phyloP scores from a whole-genome alignment of 1,140 invertebrate species.

The Hetaerina americana region DNA sequence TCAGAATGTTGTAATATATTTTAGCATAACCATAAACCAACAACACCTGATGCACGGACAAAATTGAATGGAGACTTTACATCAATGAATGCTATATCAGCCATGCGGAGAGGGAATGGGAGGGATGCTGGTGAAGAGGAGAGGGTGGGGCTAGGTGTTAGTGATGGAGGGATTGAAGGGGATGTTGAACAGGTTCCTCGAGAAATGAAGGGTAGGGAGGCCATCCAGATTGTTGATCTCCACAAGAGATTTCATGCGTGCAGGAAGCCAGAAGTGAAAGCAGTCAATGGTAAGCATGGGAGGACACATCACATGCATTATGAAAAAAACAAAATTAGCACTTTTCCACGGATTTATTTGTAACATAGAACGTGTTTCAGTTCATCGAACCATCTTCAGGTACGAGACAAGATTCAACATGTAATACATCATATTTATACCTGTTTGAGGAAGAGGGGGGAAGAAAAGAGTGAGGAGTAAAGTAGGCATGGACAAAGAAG shows the following conservation, averaged over 20 bases:
- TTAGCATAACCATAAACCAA: background rate
- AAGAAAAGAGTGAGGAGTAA: too few relatives aligned
- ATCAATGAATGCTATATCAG: background rate
- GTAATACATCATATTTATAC: too few relatives aligned
- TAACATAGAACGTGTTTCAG: too few relatives aligned
- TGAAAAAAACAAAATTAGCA: too few relatives aligned
- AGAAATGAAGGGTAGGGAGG: conserved; percentile 57
- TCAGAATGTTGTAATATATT: too few relatives aligned
- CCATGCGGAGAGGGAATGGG: too few relatives aligned
- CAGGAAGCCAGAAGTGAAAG: conserved; percentile 38
- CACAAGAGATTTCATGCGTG: conserved; percentile 50
- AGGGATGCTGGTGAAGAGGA: background rate
- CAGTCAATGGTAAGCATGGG: conserved; percentile 53
- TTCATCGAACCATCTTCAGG: too few relatives aligned
- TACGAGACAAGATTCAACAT: too few relatives aligned
- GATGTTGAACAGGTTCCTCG: conserved; percentile 59
- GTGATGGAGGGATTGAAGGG: conserved; percentile 37
- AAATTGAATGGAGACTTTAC: background rate
- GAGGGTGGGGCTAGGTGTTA: conserved; percentile 22
- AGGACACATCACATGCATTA: too few relatives aligned
- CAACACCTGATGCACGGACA: background rate
- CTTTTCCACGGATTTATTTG: too few relatives aligned
- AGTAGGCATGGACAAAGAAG: too few relatives aligned
- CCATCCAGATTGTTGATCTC: conserved; percentile 57
- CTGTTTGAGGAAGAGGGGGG: too few relatives aligned